Evolutionary conservation across 2,888 invertebrate genomes (phyloP).

Genomic region (Omphaloscelis lunosa): DNA sequence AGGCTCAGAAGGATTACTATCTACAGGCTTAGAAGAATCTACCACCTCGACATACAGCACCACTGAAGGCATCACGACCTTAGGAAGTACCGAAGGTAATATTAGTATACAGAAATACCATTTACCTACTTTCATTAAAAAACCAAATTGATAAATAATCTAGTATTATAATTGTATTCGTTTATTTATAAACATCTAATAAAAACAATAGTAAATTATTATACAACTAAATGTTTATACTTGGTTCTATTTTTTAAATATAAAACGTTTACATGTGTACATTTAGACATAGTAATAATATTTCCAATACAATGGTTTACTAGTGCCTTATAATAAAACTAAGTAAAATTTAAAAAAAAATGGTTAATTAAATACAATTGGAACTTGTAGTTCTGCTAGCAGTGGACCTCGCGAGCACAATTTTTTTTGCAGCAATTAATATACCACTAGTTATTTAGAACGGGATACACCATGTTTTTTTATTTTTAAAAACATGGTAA

Average conservation of each 20-base stretch:
- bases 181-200: background rate
- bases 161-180: background rate
- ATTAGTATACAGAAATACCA: background rate
- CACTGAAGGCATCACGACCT: slow-evolving; percentile 25
- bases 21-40: slow-evolving; percentile 16
- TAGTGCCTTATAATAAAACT: background rate
- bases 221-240: background rate
- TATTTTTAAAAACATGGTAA: too few species aligned
- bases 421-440: too few species aligned
- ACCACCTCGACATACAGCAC: slow-evolving; percentile 39
- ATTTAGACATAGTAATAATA: background rate
- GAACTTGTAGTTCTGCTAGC: background rate
- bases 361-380: background rate
- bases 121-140: background rate
- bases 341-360: background rate
- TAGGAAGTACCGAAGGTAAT: slow-evolving; percentile 48
- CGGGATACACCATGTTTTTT: too few species aligned
- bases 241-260: background rate
- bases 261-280: too few species aligned
- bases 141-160: background rate
- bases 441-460: too few species aligned
- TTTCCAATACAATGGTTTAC: background rate
- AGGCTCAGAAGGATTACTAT: background rate
- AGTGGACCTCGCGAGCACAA: too few species aligned
- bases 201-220: background rate